Evolutionary conservation across 2,888 invertebrate genomes (phyloP), one percentile per base, ranked within the genome.

Genomic region (Nomada ruficornis): DNA sequence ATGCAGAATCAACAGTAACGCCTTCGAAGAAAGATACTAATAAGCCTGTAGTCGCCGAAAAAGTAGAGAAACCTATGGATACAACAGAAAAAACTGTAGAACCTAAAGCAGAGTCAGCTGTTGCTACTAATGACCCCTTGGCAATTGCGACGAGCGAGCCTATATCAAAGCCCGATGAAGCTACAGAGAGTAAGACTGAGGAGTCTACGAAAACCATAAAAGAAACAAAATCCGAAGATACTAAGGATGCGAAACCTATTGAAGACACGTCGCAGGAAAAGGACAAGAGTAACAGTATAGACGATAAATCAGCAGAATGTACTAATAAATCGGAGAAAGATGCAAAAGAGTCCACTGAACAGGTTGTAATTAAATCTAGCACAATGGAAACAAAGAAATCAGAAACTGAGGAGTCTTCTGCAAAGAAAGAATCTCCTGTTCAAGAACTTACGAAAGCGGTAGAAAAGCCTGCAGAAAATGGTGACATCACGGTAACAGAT

Each of bases 161-260:
- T 68, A 77, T 68, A 73, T 78, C 81, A 76, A 84, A 86, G 69
- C 67, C 80, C 44, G 82, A 78, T 42, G 78, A 77, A 47, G 67
- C 60, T 71, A 67, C 71, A 82, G 91, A 91, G 84, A 86, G 84
- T 50, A 90, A 91, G 85, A 86, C 90, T 83, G 90, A 81, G 47
- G 83, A 84, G 52, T 44, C 70, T 11, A 73, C 70, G 42, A 80
- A 75, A 10, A 36, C 42, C 20, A 57, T 47, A 18, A 83, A 86
- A 67, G 82, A 86, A 69, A 42, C 77, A 26, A 83, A 87, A 63
- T 44, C 75, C 55, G 86, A 86, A n/a, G 67, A 54, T 15, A 42
- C 47, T 20, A 55, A 36, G 29, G 87, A 89, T 47, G 63, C 63
- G 67, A 86, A 88, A 68, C 55, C 76, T 65, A 64, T 59, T 4